Percentiles rank a stretch among this genome's conserved stretches.
These are phyloP conservation scores for Ictalurus furcatus DNA, from an alignment of 2,113 vertebrate genomes.

Conservation along the genomic window DNA sequence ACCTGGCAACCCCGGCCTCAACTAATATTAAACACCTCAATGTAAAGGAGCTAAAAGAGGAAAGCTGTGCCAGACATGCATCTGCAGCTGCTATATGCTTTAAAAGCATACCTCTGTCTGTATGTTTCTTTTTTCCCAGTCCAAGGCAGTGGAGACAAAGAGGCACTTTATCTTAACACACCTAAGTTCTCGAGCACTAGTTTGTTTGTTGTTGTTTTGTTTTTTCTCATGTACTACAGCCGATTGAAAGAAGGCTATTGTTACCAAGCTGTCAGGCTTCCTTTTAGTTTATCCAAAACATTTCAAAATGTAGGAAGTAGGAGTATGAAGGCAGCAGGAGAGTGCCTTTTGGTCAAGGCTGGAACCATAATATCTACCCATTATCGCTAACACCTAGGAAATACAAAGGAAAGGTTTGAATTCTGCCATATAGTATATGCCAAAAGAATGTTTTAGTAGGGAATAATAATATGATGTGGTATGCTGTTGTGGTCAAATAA, in stretches of 20 bases:
- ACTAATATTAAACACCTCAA: background rate
- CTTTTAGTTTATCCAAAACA: conserved; percentile 17
- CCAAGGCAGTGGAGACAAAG: background rate
- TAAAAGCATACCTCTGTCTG: background rate
- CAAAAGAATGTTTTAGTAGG: background rate
- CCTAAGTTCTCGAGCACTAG: background rate
- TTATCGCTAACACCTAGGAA: background rate
- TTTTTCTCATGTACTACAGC: background rate
- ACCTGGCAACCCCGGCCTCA: background rate
- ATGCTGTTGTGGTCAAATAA: background rate
- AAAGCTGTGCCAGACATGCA: background rate
- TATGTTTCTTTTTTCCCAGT: background rate
- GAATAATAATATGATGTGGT: background rate
- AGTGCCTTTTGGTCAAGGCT: background rate
- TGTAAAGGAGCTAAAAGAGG: background rate
- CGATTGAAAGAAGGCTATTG: conserved; percentile 36
- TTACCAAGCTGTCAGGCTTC: conserved; percentile 40
- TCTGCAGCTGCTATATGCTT: background rate
- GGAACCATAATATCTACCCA: background rate
- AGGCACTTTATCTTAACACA: conserved; percentile 40
- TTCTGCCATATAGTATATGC: background rate
- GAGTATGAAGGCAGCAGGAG: background rate
- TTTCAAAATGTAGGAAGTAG: background rate
- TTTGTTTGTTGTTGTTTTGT: background rate
- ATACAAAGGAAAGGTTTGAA: background rate